Conservation (phyloP, 2,797 vertebrate genomes). For the Vultur gryphus region DNA sequence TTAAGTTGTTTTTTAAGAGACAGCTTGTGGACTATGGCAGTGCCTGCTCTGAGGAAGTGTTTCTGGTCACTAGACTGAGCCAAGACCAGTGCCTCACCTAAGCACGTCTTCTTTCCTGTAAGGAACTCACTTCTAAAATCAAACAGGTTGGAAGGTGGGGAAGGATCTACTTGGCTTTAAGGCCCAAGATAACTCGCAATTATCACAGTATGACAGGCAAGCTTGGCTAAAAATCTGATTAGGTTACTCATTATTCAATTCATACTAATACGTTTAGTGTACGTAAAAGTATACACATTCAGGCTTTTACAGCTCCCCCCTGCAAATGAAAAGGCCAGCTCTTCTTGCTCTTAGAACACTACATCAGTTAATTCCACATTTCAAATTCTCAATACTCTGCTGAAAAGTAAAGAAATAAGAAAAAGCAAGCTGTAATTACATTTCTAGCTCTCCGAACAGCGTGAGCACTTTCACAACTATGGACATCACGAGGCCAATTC, state of each 20-base stretch:
- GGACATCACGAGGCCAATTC: not conserved
- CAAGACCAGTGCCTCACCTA: not conserved
- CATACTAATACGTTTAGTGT: not conserved
- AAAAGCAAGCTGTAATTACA: not conserved
- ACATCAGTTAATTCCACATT: not conserved
- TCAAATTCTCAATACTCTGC: not conserved
- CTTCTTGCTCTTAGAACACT: not conserved
- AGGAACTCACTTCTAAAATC: not conserved
- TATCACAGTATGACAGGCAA: not conserved
- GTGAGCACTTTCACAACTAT: not conserved
- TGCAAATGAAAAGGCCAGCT: not conserved
- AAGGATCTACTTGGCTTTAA: not conserved
- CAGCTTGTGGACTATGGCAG: not conserved
- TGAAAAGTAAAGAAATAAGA: not conserved
- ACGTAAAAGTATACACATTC: not conserved
- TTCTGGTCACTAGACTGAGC: not conserved
- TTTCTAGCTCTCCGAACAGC: not conserved
- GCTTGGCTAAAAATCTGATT: not conserved
- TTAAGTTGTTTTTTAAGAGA: not conserved
- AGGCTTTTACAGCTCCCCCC: not conserved
- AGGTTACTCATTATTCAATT: not conserved
- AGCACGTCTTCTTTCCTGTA: not conserved
- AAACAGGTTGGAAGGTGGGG: not conserved
- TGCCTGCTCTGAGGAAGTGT: not conserved
- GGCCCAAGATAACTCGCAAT: not conserved